A percentile compares a stretch with the other conserved stretches of the same genome.
phyloP scores from a whole-genome alignment of 2,113 vertebrate genomes.

The Elephas maximus region DNA sequence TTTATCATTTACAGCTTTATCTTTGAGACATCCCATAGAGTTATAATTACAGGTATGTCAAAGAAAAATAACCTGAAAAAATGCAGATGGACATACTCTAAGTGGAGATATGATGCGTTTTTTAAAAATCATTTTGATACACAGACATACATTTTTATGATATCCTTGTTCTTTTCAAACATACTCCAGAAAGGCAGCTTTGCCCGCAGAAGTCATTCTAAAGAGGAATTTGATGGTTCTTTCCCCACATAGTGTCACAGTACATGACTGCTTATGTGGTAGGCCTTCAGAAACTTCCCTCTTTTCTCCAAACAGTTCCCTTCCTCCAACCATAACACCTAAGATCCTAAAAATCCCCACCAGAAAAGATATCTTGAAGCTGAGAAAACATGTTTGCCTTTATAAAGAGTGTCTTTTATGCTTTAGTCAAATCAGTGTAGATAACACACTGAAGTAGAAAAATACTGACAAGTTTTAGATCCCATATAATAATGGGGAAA shows the following conservation, averaged over 20 bases:
- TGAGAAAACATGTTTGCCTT: not conserved
- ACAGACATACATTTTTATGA: conserved; percentile 9
- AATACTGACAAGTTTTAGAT: not conserved
- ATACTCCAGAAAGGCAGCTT: not conserved
- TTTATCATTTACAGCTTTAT: conserved; percentile 48
- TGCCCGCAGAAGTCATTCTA: not conserved
- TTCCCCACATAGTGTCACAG: not conserved
- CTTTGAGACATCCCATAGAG: not conserved
- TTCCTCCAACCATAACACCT: not conserved
- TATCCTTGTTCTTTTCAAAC: not conserved
- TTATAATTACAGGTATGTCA: conserved; percentile 56
- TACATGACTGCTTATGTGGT: not conserved
- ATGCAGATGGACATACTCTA: not conserved
- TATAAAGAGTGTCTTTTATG: not conserved
- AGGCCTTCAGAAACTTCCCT: not conserved
- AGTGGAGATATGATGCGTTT: not conserved
- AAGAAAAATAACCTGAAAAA: conserved; percentile 52
- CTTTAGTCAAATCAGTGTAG: conserved; percentile 43
- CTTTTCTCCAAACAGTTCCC: accelerated
- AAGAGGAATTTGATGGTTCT: not conserved
- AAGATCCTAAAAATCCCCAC: not conserved
- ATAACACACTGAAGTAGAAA: not conserved
- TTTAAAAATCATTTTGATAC: not conserved
- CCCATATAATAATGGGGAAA: not conserved
- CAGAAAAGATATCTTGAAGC: conserved; percentile 30